Evolutionary conservation across 2,888 invertebrate genomes (phyloP), one percentile per base, ranked within the genome.

Genomic region (Thumatha senex): DNA sequence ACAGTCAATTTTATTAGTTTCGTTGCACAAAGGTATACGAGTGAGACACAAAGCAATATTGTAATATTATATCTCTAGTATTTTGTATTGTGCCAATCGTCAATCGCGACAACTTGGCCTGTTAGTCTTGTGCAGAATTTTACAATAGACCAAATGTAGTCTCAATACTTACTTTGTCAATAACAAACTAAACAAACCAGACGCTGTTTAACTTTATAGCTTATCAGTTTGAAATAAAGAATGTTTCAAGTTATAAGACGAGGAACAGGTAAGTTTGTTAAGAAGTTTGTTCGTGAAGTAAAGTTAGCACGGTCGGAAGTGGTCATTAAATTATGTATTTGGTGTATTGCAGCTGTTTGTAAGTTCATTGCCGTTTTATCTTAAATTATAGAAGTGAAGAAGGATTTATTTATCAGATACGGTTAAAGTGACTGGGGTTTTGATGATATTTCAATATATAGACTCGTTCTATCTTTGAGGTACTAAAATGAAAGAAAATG

Each of bases 71-170:
- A 65, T 62, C 18, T 4, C 18, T 24, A 2, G 18, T 68, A 80
- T 76, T 73, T 72, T 71, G 71, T 78, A 79, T 74, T 76, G 74
- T 76, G 55, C 63, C 58, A 77, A 80, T 82, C 80, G 80, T 81
- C 82, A 82, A 81, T 82, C 77, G 76, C 71, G 70, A 76, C 73
- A 81, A 82, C 73, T 83, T 82, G 63, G 70, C 72, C 77, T 71
- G 78, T 78, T 77, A 75, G 71, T 71, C n/a, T n/a, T 74, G 68
- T 67, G 59, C 49, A 61, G 62, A 49, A 80, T 82, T 82, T 78
- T 81, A 72, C 75, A 71, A 79, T 80, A 74, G 69, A 61, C 68
- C 24, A 56, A 64, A 57, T 62, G 51, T 52, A 58, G 51, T 54
- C 40, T 46, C 53, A 33, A 40, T 49, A 54, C 18, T 56, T 30